Percentiles rank a stretch among this genome's conserved stretches.
Evolutionary conservation across 2,113 vertebrate species (phyloP).

Genomic region (Cynocephalus volans): DNA sequence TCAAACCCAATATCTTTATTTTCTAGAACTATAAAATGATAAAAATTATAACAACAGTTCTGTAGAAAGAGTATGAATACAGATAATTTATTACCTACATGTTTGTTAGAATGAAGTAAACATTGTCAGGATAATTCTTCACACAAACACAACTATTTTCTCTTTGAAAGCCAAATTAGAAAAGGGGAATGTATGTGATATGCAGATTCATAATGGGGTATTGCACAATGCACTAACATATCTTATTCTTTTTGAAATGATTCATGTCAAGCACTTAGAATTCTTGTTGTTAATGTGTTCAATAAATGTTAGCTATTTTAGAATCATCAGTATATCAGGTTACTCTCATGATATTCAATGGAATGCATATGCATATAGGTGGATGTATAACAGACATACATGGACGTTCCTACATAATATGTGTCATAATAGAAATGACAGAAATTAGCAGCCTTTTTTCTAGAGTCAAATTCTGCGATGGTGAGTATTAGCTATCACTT

Average conservation of each 20-base stretch:
- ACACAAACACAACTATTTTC: not conserved
- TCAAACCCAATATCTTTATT: conserved; percentile 82
- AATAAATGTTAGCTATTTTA: not conserved
- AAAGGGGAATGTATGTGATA: not conserved
- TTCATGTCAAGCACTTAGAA: not conserved
- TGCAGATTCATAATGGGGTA: not conserved
- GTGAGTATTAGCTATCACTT: not conserved
- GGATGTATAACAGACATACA: not conserved
- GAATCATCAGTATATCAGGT: not conserved
- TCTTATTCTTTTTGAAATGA: not conserved
- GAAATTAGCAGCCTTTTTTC: not conserved
- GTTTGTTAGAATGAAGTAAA: not conserved
- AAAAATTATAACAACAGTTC: conserved; percentile 52
- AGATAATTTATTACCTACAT: not conserved
- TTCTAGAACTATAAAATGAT: conserved; percentile 67
- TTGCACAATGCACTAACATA: not conserved
- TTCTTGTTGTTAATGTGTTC: not conserved
- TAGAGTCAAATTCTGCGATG: not conserved
- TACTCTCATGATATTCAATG: not conserved
- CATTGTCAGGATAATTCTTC: not conserved
- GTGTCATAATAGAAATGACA: not conserved
- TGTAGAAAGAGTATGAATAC: not conserved
- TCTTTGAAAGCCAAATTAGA: not conserved
- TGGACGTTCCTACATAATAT: not conserved
- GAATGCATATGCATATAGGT: not conserved